phyloP scores from a whole-genome alignment of 2,113 vertebrate genomes.

The Tretioscincus oriximinensis region DNA sequence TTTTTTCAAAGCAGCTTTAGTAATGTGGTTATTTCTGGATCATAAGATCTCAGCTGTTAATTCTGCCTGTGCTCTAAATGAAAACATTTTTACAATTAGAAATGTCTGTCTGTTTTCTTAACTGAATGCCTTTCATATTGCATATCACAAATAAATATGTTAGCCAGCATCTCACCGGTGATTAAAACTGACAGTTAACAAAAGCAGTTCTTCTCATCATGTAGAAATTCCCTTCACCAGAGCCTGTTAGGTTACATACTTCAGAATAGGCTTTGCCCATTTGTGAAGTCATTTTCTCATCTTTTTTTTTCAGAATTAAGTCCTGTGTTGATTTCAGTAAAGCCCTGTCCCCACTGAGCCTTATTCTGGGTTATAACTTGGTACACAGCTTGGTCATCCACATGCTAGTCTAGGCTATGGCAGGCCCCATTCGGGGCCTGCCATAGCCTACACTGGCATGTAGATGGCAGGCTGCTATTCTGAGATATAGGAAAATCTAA shows the following conservation, averaged over 20 bases:
- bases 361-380: too few relatives aligned
- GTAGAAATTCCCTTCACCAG: background rate
- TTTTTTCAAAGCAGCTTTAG: constrained; percentile 43
- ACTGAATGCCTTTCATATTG: background rate
- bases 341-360: too few relatives aligned
- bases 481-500: too few relatives aligned
- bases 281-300: background rate
- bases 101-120: background rate
- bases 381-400: too few relatives aligned
- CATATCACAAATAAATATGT: background rate
- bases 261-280: background rate
- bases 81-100: background rate
- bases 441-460: too few relatives aligned
- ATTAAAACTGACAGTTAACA: background rate
- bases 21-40: constrained; percentile 35
- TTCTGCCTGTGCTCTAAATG: fast-evolving
- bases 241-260: background rate
- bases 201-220: background rate
- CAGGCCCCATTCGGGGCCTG: too few relatives aligned
- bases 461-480: too few relatives aligned
- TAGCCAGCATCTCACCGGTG: background rate
- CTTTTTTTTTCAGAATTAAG: background rate
- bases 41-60: constrained; percentile 38
- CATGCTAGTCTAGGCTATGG: too few relatives aligned
- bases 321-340: background rate